A percentile compares a stretch with the other conserved stretches of the same genome.
phyloP scores from a whole-genome alignment of 2,888 invertebrate species.

The Drosophila diplacantha region DNA sequence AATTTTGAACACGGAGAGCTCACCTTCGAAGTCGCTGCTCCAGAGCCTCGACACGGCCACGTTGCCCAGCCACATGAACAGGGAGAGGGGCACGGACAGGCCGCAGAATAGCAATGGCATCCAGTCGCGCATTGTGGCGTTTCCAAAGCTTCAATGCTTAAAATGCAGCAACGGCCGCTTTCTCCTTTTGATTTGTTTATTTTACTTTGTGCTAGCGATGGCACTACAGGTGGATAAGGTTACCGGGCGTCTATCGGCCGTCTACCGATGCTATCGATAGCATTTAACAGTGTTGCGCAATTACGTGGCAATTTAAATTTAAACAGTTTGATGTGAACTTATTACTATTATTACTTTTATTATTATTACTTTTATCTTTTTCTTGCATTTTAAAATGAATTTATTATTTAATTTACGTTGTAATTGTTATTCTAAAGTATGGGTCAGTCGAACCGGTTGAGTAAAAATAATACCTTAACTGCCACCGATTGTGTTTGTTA shows the following conservation, averaged over 20 bases:
- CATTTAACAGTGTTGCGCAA: not conserved
- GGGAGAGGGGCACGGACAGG: conserved; percentile 85
- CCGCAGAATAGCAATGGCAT: conserved; percentile 83
- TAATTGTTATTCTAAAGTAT: not conserved
- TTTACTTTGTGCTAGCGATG: conserved; percentile 11
- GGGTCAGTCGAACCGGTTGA: not conserved
- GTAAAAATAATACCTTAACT: not conserved
- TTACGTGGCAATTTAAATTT: not conserved
- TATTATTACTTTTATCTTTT: not conserved
- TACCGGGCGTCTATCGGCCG: not conserved
- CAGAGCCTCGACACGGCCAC: conserved; percentile 82
- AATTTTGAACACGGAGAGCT: conserved; percentile 29
- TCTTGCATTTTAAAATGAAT: not conserved
- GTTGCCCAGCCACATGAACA: conserved; percentile 87
- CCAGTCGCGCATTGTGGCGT: conserved; percentile 47
- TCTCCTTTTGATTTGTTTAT: conserved; percentile 29
- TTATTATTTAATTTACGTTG: not conserved
- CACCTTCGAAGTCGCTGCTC: conserved; percentile 80
- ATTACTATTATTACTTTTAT: not conserved
- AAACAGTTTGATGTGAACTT: not conserved
- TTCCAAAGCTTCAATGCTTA: not conserved
- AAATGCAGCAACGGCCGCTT: conserved; percentile 15
- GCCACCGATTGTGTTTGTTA: not conserved
- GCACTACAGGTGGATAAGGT: not conserved
- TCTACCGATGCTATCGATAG: not conserved